These are phyloP conservation scores for Macrobrachium rosenbergii DNA, from an alignment of 1,140 invertebrate species.

Conservation along the genomic window DNA sequence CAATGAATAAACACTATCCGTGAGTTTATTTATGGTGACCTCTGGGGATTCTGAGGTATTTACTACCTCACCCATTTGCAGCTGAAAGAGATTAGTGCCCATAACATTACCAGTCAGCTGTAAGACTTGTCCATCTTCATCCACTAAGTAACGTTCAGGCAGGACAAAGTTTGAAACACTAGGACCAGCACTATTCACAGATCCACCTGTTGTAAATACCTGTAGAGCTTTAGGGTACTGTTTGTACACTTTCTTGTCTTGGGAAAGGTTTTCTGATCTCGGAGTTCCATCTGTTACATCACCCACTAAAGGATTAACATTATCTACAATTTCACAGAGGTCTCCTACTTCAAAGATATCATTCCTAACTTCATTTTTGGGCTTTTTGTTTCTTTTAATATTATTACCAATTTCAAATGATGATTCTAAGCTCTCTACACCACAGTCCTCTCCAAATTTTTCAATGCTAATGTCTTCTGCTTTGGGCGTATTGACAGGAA, in stretches of 20 bases:
- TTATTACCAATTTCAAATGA: not conserved
- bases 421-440: not conserved
- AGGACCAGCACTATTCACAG: conserved; percentile 32
- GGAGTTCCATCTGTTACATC: not conserved
- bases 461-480: conserved; percentile 5
- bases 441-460: not conserved
- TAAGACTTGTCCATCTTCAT: conserved; percentile 33
- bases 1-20: conserved; percentile 48
- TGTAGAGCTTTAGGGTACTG: conserved; percentile 42
- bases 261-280: not conserved
- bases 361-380: not conserved
- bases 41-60: conserved; percentile 16
- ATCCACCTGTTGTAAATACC: conserved; percentile 43
- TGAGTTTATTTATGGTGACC: conserved; percentile 53
- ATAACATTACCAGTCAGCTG: conserved; percentile 43
- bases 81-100: conserved; percentile 39
- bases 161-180: conserved; percentile 41
- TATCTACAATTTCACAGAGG: conserved; percentile 4
- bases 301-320: not conserved
- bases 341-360: conserved; percentile 4
- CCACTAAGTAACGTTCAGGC: conserved; percentile 50
- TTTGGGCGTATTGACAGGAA: conserved; percentile 2
- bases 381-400: not conserved
- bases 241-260: conserved; percentile 21
- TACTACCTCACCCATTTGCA: conserved; percentile 33